These are phyloP conservation scores for Aphelenchoides bicaudatus DNA, from an alignment of 2,888 invertebrate genomes.

Conservation along the genomic window DNA sequence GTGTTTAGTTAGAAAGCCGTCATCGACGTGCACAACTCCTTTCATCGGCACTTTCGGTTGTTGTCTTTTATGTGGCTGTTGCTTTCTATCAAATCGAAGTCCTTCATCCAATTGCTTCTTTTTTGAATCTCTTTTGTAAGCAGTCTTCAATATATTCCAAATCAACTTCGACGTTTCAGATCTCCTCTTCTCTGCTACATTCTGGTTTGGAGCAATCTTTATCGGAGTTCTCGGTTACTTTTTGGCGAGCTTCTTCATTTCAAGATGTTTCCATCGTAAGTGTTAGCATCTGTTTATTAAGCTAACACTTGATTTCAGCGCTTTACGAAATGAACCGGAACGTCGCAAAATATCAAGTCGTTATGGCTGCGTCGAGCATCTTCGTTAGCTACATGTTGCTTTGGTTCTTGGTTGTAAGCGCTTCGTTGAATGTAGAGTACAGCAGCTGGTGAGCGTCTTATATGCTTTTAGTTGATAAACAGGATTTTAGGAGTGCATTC, in stretches of 20 bases:
- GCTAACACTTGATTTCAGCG: background rate
- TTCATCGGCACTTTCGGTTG: background rate
- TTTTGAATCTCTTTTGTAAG: constrained; percentile 1
- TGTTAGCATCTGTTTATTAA: background rate
- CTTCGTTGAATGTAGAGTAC: background rate
- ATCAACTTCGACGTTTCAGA: background rate
- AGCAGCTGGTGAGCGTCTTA: background rate
- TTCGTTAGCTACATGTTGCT: background rate
- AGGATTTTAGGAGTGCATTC: background rate
- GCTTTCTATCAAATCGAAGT: background rate
- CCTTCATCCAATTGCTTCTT: background rate
- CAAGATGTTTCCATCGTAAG: constrained; percentile 10
- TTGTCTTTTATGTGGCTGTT: background rate
- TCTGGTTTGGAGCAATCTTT: background rate
- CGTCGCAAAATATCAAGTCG: constrained; percentile 10
- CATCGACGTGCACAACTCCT: background rate
- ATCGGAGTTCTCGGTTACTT: background rate
- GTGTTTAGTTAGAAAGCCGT: constrained; percentile 2
- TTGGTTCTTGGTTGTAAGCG: background rate
- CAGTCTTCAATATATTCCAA: background rate
- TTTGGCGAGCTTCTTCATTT: constrained; percentile 6
- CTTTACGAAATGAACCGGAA: constrained; percentile 9
- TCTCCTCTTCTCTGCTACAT: background rate
- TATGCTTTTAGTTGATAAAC: background rate
- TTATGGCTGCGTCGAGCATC: background rate